A percentile compares a stretch with the other conserved stretches of the same genome.
These are phyloP conservation scores for Neotoma lepida DNA, from an alignment of 2,113 vertebrate genomes.

Conservation along the genomic window DNA sequence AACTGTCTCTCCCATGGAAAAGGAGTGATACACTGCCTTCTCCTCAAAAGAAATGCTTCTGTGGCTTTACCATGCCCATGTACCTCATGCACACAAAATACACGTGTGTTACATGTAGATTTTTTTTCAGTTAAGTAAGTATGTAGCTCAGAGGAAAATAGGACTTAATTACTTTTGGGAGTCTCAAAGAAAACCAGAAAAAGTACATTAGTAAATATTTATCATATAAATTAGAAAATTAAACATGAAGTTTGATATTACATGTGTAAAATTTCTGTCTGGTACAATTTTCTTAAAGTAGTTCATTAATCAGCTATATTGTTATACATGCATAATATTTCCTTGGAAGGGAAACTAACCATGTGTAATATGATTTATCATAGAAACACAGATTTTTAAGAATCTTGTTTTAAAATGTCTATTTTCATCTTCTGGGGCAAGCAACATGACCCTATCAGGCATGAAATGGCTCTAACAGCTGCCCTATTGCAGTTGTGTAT, in stretches of 20 bases:
- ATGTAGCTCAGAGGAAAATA: background rate
- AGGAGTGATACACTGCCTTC: fast-evolving
- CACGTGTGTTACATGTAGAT: background rate
- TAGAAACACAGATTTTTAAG: background rate
- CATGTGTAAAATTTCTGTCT: background rate
- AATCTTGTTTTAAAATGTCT: background rate
- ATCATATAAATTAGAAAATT: background rate
- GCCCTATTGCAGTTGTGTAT: background rate
- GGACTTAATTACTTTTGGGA: background rate
- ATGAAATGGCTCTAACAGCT: background rate
- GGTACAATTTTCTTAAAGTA: background rate
- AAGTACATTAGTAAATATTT: background rate
- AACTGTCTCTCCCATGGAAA: background rate
- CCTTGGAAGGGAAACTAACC: background rate
- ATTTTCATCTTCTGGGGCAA: background rate
- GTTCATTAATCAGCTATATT: background rate
- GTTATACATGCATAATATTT: too few species aligned
- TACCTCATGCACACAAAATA: background rate
- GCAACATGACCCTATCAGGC: too few species aligned
- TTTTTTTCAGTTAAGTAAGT: background rate
- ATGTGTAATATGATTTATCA: background rate
- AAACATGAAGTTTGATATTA: background rate
- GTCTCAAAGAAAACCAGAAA: background rate
- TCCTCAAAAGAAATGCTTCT: background rate
- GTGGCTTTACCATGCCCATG: background rate